Conservation (phyloP, 2,888 invertebrate genomes). For the Rosalia funebris region DNA sequence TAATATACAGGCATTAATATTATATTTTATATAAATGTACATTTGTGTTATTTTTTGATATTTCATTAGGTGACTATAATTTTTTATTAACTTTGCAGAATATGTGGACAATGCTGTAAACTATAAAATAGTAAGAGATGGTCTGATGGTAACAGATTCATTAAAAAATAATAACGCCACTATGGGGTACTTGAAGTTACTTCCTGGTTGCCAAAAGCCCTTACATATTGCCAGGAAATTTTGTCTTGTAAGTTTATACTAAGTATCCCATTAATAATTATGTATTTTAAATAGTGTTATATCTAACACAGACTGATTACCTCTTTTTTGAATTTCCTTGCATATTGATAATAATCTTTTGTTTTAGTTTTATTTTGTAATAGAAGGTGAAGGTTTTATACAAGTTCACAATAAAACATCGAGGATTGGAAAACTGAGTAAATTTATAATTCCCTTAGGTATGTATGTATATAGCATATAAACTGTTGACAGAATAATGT, state of each 20-base stretch:
- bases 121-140: neutral
- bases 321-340: too few species aligned
- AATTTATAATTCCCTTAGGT: constrained; percentile 25
- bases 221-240: constrained; percentile 19
- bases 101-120: neutral
- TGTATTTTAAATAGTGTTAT: too few species aligned
- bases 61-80: too few species aligned
- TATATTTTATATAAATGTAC: too few species aligned
- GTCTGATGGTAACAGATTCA: constrained; percentile 4
- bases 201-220: constrained; percentile 15
- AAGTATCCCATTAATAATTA: neutral
- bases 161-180: constrained; percentile 1
- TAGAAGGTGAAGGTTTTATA: constrained; percentile 26
- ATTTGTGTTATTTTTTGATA: too few species aligned
- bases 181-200: constrained; percentile 21
- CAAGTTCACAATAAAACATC: constrained; percentile 24
- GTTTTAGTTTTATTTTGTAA: constrained; percentile 29
- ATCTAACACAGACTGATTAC: too few species aligned
- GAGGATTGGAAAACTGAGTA: neutral
- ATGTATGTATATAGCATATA: neutral
- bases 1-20: too few species aligned
- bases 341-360: too few species aligned
- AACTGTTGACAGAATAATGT: neutral
- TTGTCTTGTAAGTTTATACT: constrained; percentile 19
- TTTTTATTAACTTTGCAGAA: neutral